These are phyloP conservation scores for Sarcophaga variegata DNA, from an alignment of 2,888 invertebrate species.

Conservation along the genomic window DNA sequence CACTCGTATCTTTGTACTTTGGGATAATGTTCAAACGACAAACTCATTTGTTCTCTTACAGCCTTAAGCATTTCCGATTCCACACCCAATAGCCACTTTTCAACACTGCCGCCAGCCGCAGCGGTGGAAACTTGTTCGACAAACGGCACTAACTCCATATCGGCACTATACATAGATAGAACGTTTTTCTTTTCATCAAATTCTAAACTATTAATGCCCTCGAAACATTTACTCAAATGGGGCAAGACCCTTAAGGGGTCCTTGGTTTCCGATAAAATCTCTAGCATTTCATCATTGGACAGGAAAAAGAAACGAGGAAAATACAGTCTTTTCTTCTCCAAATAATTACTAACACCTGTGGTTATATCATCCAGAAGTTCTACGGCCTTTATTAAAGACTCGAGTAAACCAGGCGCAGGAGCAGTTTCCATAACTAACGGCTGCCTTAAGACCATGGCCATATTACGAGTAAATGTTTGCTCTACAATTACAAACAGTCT, in stretches of 20 bases:
- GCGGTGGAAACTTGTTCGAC: constrained; percentile 82
- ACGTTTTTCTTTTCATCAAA: constrained; percentile 83
- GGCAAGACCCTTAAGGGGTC: constrained; percentile 85
- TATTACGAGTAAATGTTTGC: constrained; percentile 82
- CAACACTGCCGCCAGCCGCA: constrained; percentile 84
- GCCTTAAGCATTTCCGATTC: constrained; percentile 85
- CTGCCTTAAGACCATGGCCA: constrained; percentile 78
- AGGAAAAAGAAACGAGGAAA: constrained; percentile 90
- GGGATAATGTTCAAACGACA: constrained; percentile 81
- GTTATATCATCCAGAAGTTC: constrained; percentile 85
- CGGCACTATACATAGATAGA: constrained; percentile 84
- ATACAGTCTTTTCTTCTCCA: constrained; percentile 86
- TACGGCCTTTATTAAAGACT: constrained; percentile 85
- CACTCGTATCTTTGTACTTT: constrained; percentile 82
- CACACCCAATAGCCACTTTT: constrained; percentile 86
- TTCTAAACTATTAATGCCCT: constrained; percentile 84
- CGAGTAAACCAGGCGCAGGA: constrained; percentile 86
- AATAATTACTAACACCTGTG: constrained; percentile 85
- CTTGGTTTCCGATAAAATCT: constrained; percentile 87
- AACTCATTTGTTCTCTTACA: constrained; percentile 81
- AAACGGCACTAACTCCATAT: constrained; percentile 84
- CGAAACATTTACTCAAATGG: constrained; percentile 87
- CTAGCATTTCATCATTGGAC: constrained; percentile 88
- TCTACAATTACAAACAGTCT: constrained; percentile 84
- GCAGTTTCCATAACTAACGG: constrained; percentile 82